Evolutionary conservation across 2,888 invertebrate genomes (phyloP), one percentile per base, ranked within the genome.

Genomic region (Omphaloscelis lunosa): DNA sequence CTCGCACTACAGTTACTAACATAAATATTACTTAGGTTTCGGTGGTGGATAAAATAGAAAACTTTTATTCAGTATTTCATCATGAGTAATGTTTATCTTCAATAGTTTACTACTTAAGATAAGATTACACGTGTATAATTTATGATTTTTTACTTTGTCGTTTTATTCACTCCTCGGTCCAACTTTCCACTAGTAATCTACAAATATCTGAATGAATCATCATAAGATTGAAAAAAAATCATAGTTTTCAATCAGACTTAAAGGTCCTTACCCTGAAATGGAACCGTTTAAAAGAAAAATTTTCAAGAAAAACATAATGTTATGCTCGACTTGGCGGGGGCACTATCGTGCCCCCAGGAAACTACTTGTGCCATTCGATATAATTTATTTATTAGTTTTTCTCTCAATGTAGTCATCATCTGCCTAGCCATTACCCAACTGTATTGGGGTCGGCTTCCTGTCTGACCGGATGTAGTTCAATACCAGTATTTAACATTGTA

Each of bases 11-110:
- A 88, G 91, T 90, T 91, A 92, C 91, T 93, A 92, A 93, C 88
- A 88, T 94, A 92, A 93, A 94, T 94, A 92, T 93, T 93, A 94
- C 92, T 93, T 94, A 93, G 91, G 91, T 91, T 92, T 92, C 87
- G 95, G 95, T 95, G 95, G 93, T 93, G 95, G 95, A 95, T 93
- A 92, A 94, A 89, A 93, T 93, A 92, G 89, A 89, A 89, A 89
- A 91, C 92, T 93, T 93, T 94, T 94, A 92, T 95, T 94, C 93
- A 93, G 92, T 94, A 94, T 94, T 93, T 93, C 92, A 93, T 92
- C 93, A 88, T 94, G 92, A 93, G 92, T 93, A 94, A 93, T 92
- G 92, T 94, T 94, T 93, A 94, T 93, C 90, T 91, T 88, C 88
- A 89, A 93, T 93, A 94, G 93, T 94, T 94, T 93, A 92, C 87